Evolutionary conservation across 2,888 invertebrate species (phyloP).

Genomic region (Synergus itoensis): DNA sequence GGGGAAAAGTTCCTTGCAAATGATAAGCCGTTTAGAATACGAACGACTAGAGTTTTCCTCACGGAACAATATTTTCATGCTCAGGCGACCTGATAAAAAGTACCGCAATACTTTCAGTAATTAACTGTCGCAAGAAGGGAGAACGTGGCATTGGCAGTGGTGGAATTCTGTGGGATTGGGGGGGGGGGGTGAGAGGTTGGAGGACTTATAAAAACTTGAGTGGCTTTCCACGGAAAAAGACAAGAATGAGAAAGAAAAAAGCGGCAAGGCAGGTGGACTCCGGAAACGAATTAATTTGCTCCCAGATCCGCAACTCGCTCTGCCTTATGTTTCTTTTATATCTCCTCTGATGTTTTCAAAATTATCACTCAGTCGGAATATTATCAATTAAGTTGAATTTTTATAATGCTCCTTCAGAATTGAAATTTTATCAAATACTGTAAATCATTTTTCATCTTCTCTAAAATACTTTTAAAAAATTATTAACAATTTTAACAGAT

Average conservation of each 20-base stretch:
- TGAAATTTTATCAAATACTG: background rate
- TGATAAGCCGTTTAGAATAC: conserved; percentile 64
- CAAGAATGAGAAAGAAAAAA: conserved; percentile 52
- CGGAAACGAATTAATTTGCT: conserved; percentile 70
- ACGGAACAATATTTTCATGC: conserved; percentile 68
- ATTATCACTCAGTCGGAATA: conserved; percentile 7
- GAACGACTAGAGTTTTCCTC: conserved; percentile 57
- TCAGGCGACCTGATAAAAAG: conserved; percentile 69
- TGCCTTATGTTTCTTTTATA: conserved; percentile 27
- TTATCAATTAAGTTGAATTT: conserved; percentile 24
- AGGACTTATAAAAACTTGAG: conserved; percentile 63
- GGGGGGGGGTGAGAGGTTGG: background rate
- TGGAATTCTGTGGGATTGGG: conserved; percentile 35
- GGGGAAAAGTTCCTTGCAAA: conserved; percentile 55
- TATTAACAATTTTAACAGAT: no score
- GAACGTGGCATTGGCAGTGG: conserved; percentile 41
- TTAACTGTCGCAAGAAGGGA: conserved; percentile 64
- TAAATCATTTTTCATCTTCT: no score
- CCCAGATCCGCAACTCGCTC: conserved; percentile 47
- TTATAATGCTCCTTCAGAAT: conserved; percentile 20
- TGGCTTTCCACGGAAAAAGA: conserved; percentile 62
- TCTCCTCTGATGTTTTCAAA: conserved; percentile 36
- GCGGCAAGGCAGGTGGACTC: conserved; percentile 51
- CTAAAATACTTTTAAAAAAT: no score
- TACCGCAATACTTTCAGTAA: conserved; percentile 69